Conservation (phyloP, 2,113 vertebrate species). For the Nothobranchius kuhntae region DNA sequence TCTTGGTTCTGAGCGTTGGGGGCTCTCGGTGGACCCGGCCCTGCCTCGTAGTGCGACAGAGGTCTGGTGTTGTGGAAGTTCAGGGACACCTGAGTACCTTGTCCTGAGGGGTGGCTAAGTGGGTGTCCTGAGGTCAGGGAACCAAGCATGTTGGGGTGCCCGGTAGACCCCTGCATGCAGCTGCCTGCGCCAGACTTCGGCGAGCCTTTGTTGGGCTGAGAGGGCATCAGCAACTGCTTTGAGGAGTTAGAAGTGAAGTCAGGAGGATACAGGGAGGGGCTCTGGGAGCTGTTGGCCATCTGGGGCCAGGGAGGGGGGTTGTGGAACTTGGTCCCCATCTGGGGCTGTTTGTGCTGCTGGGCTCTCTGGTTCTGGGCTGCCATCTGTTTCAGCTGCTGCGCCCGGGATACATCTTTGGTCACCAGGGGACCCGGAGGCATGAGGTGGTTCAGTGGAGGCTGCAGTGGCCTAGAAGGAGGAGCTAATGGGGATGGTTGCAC, state of each 20-base stretch:
- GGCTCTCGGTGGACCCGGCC: constrained; percentile 70
- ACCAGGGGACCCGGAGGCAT: constrained; percentile 63
- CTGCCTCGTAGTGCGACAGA: constrained; percentile 91
- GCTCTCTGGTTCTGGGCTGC: constrained; percentile 88
- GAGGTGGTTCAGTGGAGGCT: constrained; percentile 78
- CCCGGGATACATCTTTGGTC: constrained; percentile 84
- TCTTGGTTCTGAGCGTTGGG: constrained; percentile 72
- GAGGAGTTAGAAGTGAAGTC: constrained; percentile 87
- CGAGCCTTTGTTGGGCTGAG: constrained; percentile 85
- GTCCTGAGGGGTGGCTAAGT: constrained; percentile 79
- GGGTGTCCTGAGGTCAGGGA: constrained; percentile 74
- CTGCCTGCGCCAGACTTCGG: constrained; percentile 83
- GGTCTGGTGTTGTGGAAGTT: constrained; percentile 95
- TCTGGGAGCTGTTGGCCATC: constrained; percentile 82
- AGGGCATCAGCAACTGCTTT: constrained; percentile 85
- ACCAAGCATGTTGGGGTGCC: constrained; percentile 83
- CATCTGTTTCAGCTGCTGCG: constrained; percentile 86
- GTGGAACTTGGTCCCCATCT: constrained; percentile 72
- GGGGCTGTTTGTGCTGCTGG: constrained; percentile 89
- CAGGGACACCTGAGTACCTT: constrained; percentile 73
- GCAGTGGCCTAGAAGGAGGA: constrained; percentile 80
- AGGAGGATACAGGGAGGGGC: constrained; percentile 87
- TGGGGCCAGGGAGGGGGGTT: constrained; percentile 85
- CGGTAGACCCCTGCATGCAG: constrained; percentile 75
- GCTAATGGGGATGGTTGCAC: constrained; percentile 77